phyloP scores from a whole-genome alignment of 2,888 invertebrate genomes.

The Zygaena filipendulae region DNA sequence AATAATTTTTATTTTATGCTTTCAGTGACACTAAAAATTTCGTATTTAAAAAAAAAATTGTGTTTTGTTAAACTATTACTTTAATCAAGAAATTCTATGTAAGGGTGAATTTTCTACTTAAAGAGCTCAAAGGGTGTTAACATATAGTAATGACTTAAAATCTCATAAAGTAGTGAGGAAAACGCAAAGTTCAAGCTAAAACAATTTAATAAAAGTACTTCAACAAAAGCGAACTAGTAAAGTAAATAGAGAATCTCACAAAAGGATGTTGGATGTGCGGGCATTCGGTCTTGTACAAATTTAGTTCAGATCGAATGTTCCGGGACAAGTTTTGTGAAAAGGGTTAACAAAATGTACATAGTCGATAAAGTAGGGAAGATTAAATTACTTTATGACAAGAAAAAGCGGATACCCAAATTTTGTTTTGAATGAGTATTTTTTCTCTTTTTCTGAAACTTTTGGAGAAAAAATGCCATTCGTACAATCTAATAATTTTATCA shows the following conservation, averaged over 20 bases:
- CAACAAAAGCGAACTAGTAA: constrained; percentile 47
- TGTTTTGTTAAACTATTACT: too few relatives aligned
- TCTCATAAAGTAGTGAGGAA: too few relatives aligned
- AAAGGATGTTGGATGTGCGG: constrained; percentile 54
- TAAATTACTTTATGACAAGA: constrained; percentile 48
- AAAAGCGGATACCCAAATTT: constrained; percentile 28
- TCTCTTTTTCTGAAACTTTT: constrained; percentile 17
- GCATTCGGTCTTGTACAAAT: constrained; percentile 53
- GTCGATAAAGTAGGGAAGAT: constrained; percentile 42
- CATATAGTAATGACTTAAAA: too few relatives aligned
- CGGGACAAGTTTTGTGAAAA: constrained; percentile 53
- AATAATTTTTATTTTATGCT: too few relatives aligned
- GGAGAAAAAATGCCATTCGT: too few relatives aligned
- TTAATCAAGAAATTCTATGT: too few relatives aligned
- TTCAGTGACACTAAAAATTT: too few relatives aligned
- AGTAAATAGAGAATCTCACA: constrained; percentile 54
- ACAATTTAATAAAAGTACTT: constrained; percentile 54
- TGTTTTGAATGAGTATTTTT: constrained; percentile 23
- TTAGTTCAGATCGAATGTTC: constrained; percentile 58
- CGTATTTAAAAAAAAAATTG: too few relatives aligned
- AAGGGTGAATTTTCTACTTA: too few relatives aligned
- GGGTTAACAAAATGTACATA: constrained; percentile 44
- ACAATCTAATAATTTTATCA: too few relatives aligned
- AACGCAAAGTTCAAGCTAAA: constrained; percentile 27
- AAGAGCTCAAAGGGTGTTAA: too few relatives aligned